These are phyloP conservation scores for Gopherus flavomarginatus DNA, from an alignment of 2,113 vertebrate genomes.

Conservation along the genomic window DNA sequence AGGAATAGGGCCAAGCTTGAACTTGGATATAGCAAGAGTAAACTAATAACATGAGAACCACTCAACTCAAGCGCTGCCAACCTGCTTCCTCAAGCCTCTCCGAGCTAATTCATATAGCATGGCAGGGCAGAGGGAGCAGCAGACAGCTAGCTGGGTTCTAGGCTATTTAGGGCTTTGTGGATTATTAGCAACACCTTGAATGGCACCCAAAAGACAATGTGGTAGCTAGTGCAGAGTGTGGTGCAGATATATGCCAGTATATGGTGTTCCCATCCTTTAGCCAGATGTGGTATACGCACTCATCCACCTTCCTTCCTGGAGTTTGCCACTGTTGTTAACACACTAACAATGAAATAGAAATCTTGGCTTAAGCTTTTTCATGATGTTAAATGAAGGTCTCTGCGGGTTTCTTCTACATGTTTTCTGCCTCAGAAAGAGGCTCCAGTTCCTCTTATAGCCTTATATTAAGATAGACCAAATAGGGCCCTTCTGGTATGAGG, in stretches of 20 bases:
- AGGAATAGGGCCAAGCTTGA: too few relatives aligned
- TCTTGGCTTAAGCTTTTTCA: not conserved
- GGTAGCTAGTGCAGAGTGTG: not conserved
- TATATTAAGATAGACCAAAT: too few relatives aligned
- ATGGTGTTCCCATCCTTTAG: not conserved
- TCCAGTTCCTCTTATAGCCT: too few relatives aligned
- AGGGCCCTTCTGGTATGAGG: not conserved
- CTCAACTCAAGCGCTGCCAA: too few relatives aligned
- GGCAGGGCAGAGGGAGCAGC: not conserved
- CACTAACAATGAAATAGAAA: not conserved
- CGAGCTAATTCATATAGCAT: rapidly evolving
- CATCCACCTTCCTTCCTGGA: not conserved
- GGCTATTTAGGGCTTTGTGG: not conserved
- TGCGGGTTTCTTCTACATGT: not conserved
- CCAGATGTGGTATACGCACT: rapidly evolving
- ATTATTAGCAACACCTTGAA: not conserved
- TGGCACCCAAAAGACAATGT: not conserved
- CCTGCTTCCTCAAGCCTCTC: too few relatives aligned
- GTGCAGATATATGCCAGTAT: not conserved
- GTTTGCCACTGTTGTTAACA: not conserved
- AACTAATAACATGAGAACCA: too few relatives aligned
- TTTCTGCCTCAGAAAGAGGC: too few relatives aligned
- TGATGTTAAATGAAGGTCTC: not conserved
- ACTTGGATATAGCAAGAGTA: too few relatives aligned
- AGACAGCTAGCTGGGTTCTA: not conserved